Percentiles rank a stretch among this genome's conserved stretches.
phyloP scores from a whole-genome alignment of 2,888 invertebrate genomes.

The Chalcosyrphus nemorum region DNA sequence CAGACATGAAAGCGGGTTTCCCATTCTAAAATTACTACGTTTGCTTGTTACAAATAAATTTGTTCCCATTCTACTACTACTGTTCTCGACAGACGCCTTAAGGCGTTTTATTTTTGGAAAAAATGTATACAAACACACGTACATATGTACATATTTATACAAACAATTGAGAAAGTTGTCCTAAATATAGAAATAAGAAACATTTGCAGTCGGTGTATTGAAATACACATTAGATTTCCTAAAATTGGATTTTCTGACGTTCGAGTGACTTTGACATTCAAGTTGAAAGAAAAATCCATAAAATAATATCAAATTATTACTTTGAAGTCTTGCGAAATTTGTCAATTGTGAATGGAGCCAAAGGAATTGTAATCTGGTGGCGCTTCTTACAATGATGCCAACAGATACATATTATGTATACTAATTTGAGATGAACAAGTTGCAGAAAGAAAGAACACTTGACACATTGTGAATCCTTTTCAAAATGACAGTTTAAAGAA shows the following conservation, averaged over 20 bases:
- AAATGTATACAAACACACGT: not conserved
- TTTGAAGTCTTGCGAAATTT: not conserved
- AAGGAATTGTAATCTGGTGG: not conserved
- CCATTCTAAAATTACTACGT: no score
- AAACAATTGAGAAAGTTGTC: no score
- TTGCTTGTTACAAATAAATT: not conserved
- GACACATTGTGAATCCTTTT: no score
- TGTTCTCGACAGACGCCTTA: not conserved
- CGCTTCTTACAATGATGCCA: not conserved
- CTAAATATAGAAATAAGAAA: not conserved
- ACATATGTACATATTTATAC: no score
- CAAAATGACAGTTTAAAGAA: no score
- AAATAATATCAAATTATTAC: not conserved
- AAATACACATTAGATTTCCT: not conserved
- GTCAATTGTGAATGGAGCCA: not conserved
- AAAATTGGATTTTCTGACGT: not conserved
- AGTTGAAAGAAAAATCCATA: no score
- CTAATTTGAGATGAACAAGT: no score
- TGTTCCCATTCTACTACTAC: not conserved
- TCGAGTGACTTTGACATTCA: not conserved
- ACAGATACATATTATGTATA: not conserved
- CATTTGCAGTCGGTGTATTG: not conserved
- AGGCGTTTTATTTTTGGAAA: not conserved
- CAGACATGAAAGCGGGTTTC: constrained; percentile 2
- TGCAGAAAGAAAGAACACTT: no score